phyloP scores from a whole-genome alignment of 2,888 invertebrate species.

The Troides aeacus region DNA sequence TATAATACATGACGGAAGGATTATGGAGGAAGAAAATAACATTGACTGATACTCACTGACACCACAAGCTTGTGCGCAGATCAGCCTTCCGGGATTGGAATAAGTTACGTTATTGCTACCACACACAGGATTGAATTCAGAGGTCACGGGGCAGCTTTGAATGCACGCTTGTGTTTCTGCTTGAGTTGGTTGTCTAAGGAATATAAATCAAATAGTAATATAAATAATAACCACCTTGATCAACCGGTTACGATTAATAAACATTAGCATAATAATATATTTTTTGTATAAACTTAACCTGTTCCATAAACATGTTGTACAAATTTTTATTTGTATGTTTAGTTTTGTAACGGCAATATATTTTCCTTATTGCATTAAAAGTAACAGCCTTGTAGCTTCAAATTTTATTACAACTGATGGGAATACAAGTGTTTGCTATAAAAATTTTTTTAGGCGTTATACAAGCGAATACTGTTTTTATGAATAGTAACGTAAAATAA shows the following conservation, averaged over 20 bases:
- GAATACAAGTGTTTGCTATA: background rate
- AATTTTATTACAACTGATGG: background rate
- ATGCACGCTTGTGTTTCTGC: conserved; percentile 34
- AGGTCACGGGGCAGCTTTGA: conserved; percentile 41
- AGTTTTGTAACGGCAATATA: background rate
- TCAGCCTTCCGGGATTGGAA: conserved; percentile 53
- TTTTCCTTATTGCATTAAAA: too few species aligned
- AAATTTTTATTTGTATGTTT: background rate
- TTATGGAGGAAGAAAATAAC: too few species aligned
- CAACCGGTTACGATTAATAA: too few species aligned
- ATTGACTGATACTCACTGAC: conserved; percentile 50
- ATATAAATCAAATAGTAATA: background rate
- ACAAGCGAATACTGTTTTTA: background rate
- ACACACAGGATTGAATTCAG: conserved; percentile 69
- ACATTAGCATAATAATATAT: background rate
- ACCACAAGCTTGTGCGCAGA: conserved; percentile 65
- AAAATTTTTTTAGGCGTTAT: background rate
- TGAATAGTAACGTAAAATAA: background rate
- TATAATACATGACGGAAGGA: too few species aligned
- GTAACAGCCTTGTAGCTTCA: background rate
- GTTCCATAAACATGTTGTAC: background rate
- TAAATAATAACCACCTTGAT: background rate
- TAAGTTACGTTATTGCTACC: conserved; percentile 63
- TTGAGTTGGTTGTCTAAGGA: conserved; percentile 13
- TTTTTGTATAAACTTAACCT: background rate